A percentile compares a stretch with the other conserved stretches of the same genome.
Evolutionary conservation across 2,888 invertebrate species (phyloP).

Genomic region (Sicus ferrugineus): DNA sequence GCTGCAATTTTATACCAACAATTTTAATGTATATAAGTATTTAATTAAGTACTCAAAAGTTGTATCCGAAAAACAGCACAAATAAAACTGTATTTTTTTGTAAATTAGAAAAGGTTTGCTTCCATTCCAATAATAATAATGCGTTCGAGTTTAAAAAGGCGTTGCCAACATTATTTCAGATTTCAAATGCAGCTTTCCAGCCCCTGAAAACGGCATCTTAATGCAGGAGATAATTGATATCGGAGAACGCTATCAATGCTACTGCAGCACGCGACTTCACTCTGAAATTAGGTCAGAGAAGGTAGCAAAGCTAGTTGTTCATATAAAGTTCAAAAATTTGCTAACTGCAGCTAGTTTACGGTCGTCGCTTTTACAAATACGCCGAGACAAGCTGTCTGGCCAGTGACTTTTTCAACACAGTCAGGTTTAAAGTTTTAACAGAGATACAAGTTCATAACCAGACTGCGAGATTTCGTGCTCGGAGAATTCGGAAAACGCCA

Average conservation of each 20-base stretch:
- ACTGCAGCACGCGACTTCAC: slow-evolving; percentile 26
- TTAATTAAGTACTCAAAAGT: background rate
- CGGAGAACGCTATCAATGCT: slow-evolving; percentile 1
- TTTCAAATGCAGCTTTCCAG: no score
- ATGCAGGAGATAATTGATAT: no score
- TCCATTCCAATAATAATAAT: no score
- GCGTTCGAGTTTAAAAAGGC: no score
- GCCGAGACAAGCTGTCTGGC: background rate
- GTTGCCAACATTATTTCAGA: no score
- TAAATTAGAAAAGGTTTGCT: background rate
- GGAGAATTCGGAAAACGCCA: slow-evolving; percentile 8
- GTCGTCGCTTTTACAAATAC: background rate
- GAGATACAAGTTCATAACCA: no score
- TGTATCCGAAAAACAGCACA: background rate
- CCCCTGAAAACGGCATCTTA: no score
- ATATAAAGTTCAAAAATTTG: slow-evolving; percentile 26
- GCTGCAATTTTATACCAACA: background rate
- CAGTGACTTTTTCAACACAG: background rate
- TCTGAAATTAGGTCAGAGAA: slow-evolving; percentile 27
- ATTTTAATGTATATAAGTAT: background rate
- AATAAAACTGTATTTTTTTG: background rate
- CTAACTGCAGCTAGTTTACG: slow-evolving; percentile 14
- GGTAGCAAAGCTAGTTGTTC: background rate
- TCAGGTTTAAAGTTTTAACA: background rate
- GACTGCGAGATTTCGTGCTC: no score